Evolutionary conservation across 1,140 invertebrate genomes (phyloP).

Genomic region (Dufourea novaeangliae): DNA sequence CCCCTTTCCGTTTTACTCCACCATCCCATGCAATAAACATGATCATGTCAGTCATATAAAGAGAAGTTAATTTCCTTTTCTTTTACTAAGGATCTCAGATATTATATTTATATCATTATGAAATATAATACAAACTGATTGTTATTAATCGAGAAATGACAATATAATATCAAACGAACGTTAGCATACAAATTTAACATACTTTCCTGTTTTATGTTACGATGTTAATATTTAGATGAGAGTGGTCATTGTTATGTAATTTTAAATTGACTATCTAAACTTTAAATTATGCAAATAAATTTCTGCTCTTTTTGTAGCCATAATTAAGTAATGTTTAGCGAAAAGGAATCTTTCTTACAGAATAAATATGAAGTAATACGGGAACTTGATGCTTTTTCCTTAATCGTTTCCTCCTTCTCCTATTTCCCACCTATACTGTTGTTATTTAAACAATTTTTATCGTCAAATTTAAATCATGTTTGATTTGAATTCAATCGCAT

Average conservation of each 20-base stretch:
- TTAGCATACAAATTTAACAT: no score
- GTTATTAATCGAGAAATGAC: no score
- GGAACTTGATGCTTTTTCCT: not conserved
- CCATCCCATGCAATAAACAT: not conserved
- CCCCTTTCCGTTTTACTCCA: not conserved
- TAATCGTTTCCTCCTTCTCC: not conserved
- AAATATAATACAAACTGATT: no score
- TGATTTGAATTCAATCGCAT: not conserved
- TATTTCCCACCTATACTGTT: not conserved
- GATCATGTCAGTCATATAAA: not conserved
- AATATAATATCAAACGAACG: no score
- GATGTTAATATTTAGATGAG: no score
- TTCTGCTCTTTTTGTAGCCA: not conserved
- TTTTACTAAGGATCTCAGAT: no score
- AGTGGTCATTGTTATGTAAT: no score
- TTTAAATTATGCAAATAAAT: not conserved
- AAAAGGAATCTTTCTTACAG: not conserved
- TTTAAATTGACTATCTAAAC: not conserved
- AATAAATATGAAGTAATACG: not conserved
- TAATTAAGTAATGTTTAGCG: not conserved
- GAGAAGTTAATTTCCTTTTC: no score
- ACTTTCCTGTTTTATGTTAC: no score
- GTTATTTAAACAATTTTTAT: not conserved
- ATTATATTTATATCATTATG: no score
- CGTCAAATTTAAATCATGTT: not conserved